These are phyloP conservation scores for Lagopus muta DNA, from an alignment of 2,113 vertebrate species.

Conservation along the genomic window DNA sequence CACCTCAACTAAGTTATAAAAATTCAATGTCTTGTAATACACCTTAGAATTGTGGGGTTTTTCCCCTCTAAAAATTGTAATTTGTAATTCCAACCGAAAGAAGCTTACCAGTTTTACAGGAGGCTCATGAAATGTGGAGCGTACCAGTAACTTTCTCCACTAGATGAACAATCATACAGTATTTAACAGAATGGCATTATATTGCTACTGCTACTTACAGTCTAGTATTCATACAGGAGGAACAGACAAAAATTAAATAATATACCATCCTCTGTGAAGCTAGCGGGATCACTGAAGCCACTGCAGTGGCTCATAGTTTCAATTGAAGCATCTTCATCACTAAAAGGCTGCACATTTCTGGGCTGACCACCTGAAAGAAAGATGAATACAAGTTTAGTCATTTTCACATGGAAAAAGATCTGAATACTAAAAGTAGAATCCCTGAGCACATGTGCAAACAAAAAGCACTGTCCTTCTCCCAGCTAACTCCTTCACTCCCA, in stretches of 20 bases:
- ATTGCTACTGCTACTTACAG: neutral
- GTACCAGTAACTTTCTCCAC: neutral
- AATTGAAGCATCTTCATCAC: conserved; percentile 96
- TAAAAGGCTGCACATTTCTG: conserved; percentile 92
- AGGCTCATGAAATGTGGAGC: neutral
- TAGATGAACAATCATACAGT: neutral
- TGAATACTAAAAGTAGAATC: neutral
- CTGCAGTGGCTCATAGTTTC: conserved; percentile 99
- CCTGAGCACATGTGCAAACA: neutral
- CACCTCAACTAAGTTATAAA: neutral
- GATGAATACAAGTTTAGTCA: neutral
- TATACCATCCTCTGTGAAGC: conserved; percentile 92
- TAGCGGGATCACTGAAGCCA: conserved; percentile 92
- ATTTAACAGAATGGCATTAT: neutral
- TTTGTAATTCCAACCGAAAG: neutral
- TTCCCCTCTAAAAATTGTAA: neutral
- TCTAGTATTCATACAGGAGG: neutral
- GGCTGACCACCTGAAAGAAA: conserved; percentile 86
- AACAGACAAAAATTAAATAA: neutral
- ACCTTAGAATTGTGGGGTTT: neutral
- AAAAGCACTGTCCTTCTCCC: neutral
- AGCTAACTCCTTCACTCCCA: neutral
- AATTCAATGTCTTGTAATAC: neutral
- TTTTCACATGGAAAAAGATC: neutral
- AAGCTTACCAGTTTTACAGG: neutral